These are phyloP conservation scores for Epirrita christyi DNA, from an alignment of 2,888 invertebrate genomes.

Conservation along the genomic window DNA sequence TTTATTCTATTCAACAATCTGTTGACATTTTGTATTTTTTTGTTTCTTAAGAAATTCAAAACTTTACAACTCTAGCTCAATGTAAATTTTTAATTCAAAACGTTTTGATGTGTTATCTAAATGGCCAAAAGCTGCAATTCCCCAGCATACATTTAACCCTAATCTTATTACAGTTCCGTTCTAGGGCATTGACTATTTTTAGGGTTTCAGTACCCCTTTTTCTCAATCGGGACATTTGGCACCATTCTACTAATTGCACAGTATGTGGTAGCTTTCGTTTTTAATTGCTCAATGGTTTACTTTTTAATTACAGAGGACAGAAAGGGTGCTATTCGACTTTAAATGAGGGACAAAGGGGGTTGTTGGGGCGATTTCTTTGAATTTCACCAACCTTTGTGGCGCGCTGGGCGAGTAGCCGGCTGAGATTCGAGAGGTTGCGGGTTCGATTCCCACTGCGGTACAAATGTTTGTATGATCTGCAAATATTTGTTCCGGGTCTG, in stretches of 20 bases:
- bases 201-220: slow-evolving; percentile 10
- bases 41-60: too few relatives aligned
- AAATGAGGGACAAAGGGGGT: not conserved
- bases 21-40: too few relatives aligned
- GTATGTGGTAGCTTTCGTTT: slow-evolving; percentile 63
- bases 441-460: too few relatives aligned
- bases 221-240: slow-evolving; percentile 68
- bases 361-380: not conserved
- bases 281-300: slow-evolving; percentile 62
- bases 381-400: too few relatives aligned
- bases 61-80: too few relatives aligned
- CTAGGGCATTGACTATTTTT: slow-evolving; percentile 3
- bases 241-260: slow-evolving; percentile 69
- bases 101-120: too few relatives aligned
- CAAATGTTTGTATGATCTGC: too few relatives aligned
- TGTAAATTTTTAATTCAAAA: too few relatives aligned
- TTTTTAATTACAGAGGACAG: slow-evolving; percentile 44
- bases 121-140: not conserved
- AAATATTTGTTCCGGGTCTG: too few relatives aligned
- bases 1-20: too few relatives aligned
- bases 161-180: not conserved
- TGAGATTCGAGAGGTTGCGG: too few relatives aligned
- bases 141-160: not conserved
- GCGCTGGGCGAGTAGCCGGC: too few relatives aligned
- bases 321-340: not conserved